Percentiles rank a stretch among this genome's conserved stretches.
Conservation (phyloP, 1,140 invertebrate genomes). For the Hormaphis cornu region DNA sequence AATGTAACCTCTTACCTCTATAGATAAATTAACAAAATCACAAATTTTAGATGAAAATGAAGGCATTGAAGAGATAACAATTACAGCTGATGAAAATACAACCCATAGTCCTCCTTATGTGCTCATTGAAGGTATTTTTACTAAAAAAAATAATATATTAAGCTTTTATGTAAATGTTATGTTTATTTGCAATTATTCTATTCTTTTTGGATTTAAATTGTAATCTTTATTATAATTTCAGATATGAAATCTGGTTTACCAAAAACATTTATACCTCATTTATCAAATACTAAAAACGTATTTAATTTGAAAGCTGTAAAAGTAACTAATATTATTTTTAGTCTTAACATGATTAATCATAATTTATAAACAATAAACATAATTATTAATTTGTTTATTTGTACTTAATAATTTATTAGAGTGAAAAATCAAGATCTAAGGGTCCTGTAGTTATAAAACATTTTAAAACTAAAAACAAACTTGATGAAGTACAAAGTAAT, state of each 20-base stretch:
- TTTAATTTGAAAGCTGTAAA: not conserved
- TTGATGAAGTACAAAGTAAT: not conserved
- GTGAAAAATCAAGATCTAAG: slow-evolving; percentile 1
- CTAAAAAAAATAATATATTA: not conserved
- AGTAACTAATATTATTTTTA: not conserved
- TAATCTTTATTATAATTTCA: too few species aligned
- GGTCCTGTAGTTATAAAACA: not conserved
- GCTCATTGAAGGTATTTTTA: not conserved
- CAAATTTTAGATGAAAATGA: not conserved
- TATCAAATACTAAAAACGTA: not conserved
- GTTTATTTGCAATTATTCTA: not conserved
- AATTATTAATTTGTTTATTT: not conserved
- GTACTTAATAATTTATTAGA: not conserved
- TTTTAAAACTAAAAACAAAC: not conserved
- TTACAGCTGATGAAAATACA: not conserved
- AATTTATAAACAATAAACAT: not conserved
- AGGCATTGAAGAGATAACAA: slow-evolving; percentile 4
- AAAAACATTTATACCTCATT: not conserved
- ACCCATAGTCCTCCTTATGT: not conserved
- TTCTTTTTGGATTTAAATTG: not conserved
- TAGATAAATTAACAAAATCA: not conserved
- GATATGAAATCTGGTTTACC: not conserved
- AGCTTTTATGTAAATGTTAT: too few species aligned
- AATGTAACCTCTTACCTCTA: not conserved
- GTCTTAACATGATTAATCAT: not conserved